Evolutionary conservation across 2,888 invertebrate species (phyloP).

Genomic region (Epirrita christyi): DNA sequence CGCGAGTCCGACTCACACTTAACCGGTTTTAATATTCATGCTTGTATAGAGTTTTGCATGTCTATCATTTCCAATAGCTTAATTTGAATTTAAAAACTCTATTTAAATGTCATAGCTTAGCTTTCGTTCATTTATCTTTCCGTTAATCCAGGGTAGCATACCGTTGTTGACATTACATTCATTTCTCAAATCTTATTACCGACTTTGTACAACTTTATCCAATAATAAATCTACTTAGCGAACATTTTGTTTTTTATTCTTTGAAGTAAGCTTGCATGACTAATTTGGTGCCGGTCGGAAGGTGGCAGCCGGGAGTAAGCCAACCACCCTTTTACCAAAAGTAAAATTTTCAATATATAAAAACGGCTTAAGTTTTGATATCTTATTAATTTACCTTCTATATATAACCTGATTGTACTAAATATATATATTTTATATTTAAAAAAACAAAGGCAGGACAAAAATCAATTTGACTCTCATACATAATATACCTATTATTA

Average conservation of each 20-base stretch:
- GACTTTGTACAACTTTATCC: conserved; percentile 63
- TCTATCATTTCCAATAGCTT: background rate
- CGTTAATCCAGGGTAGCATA: conserved; percentile 62
- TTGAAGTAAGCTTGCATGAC: conserved; percentile 47
- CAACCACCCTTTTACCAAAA: too few relatives aligned
- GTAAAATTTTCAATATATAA: too few relatives aligned
- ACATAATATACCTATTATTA: too few relatives aligned
- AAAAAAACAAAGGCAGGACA: too few relatives aligned
- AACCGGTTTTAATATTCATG: too few relatives aligned
- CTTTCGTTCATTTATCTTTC: conserved; percentile 70
- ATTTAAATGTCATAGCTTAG: conserved; percentile 60
- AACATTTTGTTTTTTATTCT: conserved; percentile 48
- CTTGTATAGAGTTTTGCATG: too few relatives aligned
- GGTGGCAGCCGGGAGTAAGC: background rate
- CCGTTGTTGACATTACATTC: conserved; percentile 71
- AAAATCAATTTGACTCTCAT: too few relatives aligned
- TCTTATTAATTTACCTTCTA: too few relatives aligned
- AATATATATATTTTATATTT: too few relatives aligned
- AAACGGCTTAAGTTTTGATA: too few relatives aligned
- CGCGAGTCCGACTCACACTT: too few relatives aligned
- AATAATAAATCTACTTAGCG: conserved; percentile 63
- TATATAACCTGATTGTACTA: too few relatives aligned
- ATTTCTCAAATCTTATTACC: conserved; percentile 78
- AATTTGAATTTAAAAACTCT: background rate
- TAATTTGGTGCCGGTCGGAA: conserved; percentile 38